Evolutionary conservation across 2,888 invertebrate genomes (phyloP), one percentile per base, ranked within the genome.

Genomic region (Ormyrus rosae): DNA sequence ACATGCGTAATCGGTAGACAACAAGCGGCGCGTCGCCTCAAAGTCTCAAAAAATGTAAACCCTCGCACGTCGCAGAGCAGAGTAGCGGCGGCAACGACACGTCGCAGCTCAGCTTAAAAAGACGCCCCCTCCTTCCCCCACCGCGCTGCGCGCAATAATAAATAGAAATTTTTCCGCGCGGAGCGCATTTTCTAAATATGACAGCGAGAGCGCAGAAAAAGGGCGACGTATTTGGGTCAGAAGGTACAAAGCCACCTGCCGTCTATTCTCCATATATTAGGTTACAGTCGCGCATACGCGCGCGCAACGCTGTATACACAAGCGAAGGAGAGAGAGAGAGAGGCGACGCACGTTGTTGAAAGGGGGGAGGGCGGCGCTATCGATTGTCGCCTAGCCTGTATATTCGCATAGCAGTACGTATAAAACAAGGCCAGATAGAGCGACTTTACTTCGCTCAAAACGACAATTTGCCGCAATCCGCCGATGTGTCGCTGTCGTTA

Each of bases 171-270:
- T 63, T 63, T 63, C 34, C 6, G 13, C 11, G 2, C 48, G 34
- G 51, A 51, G n/a, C 55, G n/a, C 48, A 63, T 73, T 73, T 67
- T 58, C 50, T 58, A 73, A 73, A 73, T 64, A 64, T 51, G 72
- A 64, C 68, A 72, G 53, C n/a, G 50, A 51, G 19, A 13, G 48
- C 19, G 58, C 7, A 75, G 9, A 53, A 69, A 70, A 51, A 71
- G 65, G 34, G 56, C 58, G 76, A 77, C 68, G 72, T 76, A 81
- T 81, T 81, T 77, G 53, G 76, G 80, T 81, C 80, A 81, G 72
- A 56, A 63, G 67, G 63, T 80, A 76, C 61, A 67, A 67, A 71
- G 75, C 71, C 61, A 73, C 69, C 61, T 79, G 60, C 13, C 76
- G 60, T 67, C 56, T 61, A 56, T 68, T 80, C 55, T 73, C 34